Evolutionary conservation across 2,888 invertebrate genomes (phyloP), one percentile per base, ranked within the genome.

Genomic region (Neoitamus cyanurus): DNA sequence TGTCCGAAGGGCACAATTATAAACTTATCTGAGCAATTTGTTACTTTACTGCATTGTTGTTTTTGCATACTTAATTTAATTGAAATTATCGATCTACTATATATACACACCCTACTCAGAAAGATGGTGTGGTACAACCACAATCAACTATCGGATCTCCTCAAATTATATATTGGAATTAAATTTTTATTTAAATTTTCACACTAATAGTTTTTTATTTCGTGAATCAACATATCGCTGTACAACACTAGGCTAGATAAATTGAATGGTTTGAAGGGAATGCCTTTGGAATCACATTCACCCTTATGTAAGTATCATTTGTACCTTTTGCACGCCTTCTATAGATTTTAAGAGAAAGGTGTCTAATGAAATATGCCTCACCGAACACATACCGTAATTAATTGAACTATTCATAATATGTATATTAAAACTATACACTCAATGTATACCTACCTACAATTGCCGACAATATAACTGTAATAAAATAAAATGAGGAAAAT

Each of bases 1-100:
- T 73, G 83, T 83, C 83, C 83, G 58, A 58, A 83, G 83, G 83
- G 83, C 83, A 83, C 83, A 83, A 83, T 58, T 75, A 20, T 83
- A 85, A 82, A 20, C 36, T 48, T 82, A 82, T 69, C 82, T 82
- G 69, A 82, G 78, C 30, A 78, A 78, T 78, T 78, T 78, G 78
- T 78, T 78, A 78, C 78, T 31, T 78, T 15, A 78, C 42, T 75
- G 75, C 75, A 78, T 31, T 78, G 58, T 78, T 78, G 78, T 30
- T 48, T 58, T 78, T 48, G 46, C 78, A 48, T 58, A 78, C 58
- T 30, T 78, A 78, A 78, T 58, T 78, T 78, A 48, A 58, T 48
- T 48, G 25, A 46, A 46, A 42, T 77, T 77, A 77, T 34, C 28
- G 6, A 58, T 42, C 42, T 36, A 36, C 15, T 73, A 73, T 73